These are phyloP conservation scores for Sebastes trivittatus DNA, from an alignment of 2,797 vertebrate species.

Conservation along the genomic window DNA sequence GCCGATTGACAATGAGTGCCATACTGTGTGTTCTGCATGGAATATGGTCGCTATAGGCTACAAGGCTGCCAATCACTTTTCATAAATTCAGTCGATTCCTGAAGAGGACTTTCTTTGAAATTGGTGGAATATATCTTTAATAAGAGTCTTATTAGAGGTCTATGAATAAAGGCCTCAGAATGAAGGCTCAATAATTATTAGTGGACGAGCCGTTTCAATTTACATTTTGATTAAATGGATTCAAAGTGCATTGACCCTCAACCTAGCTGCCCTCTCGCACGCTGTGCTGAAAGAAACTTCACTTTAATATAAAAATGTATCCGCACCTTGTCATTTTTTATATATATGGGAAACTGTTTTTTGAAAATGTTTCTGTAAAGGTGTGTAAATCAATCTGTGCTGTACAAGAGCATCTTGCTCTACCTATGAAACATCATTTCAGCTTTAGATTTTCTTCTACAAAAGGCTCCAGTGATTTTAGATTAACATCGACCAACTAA, in stretches of 20 bases:
- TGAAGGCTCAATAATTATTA: conserved; percentile 8
- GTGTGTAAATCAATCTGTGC: too few species aligned
- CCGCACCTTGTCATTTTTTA: background rate
- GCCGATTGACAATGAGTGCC: background rate
- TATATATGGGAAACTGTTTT: background rate
- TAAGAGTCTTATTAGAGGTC: background rate
- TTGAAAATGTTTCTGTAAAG: background rate
- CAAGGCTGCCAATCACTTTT: background rate
- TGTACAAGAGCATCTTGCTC: background rate
- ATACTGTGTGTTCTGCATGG: background rate
- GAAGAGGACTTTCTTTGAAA: background rate
- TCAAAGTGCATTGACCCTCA: conserved; percentile 23
- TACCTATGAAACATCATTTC: background rate
- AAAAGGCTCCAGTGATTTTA: background rate
- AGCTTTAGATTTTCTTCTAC: background rate
- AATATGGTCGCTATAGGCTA: background rate
- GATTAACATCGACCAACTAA: background rate
- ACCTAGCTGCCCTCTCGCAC: background rate
- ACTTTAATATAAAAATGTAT: background rate
- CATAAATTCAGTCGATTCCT: background rate
- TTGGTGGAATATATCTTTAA: background rate
- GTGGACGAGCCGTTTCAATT: conserved; percentile 16
- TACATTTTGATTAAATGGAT: conserved; percentile 23
- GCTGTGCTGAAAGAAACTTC: background rate
- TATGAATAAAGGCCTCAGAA: conserved; percentile 9